Evolutionary conservation across 2,113 vertebrate genomes (phyloP).

Genomic region (Panthera leo): DNA sequence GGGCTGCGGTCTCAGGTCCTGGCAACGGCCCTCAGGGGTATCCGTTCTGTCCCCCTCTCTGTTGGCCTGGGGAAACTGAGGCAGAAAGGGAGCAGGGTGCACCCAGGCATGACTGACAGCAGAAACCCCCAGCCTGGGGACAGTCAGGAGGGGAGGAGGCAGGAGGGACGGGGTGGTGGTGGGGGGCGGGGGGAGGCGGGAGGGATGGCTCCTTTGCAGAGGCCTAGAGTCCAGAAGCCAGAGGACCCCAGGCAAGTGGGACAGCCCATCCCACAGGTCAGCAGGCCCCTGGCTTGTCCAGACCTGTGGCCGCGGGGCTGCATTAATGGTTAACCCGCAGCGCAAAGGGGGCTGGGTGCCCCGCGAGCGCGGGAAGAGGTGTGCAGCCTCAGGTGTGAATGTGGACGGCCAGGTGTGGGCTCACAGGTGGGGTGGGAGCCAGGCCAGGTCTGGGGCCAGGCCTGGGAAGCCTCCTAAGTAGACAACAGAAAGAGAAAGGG

Average conservation of each 20-base stretch:
- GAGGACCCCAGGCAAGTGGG: not conserved
- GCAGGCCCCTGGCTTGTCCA: not conserved
- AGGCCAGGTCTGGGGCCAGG: not conserved
- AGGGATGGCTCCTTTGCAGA: not conserved
- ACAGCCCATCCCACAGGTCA: too few species aligned
- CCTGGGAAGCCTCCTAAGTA: not conserved
- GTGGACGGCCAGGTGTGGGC: constrained; percentile 6
- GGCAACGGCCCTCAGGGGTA: not conserved
- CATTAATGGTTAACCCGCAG: constrained; percentile 32
- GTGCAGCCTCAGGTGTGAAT: constrained; percentile 28
- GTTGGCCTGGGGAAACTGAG: not conserved
- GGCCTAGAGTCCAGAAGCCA: not conserved
- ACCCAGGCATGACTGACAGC: not conserved
- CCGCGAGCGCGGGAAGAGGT: not conserved
- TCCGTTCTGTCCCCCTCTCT: too few species aligned
- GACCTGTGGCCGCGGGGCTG: not conserved
- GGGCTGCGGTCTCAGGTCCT: rapidly evolving
- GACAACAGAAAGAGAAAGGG: not conserved
- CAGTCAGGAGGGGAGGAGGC: rapidly evolving
- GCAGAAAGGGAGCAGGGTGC: not conserved
- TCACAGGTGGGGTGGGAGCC: not conserved
- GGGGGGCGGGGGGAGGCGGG: rapidly evolving
- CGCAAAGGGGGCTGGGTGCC: constrained; percentile 49
- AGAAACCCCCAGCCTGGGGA: not conserved
- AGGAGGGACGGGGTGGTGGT: too few species aligned